phyloP scores from a whole-genome alignment of 2,113 vertebrate genomes.

The Struthidea cinerea region DNA sequence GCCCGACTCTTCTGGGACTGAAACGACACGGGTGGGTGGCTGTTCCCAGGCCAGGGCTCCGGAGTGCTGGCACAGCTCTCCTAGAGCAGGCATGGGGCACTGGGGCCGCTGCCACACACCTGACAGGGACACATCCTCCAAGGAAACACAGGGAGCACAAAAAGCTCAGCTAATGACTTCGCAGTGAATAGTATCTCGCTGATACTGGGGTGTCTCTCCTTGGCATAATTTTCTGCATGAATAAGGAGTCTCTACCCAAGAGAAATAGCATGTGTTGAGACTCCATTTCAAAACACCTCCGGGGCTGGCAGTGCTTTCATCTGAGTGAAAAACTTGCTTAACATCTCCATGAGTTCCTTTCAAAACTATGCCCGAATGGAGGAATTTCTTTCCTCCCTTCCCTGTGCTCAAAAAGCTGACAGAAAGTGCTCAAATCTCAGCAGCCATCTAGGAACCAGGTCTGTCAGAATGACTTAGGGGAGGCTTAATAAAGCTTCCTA shows the following conservation, averaged over 20 bases:
- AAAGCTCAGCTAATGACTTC: not conserved
- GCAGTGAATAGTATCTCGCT: not conserved
- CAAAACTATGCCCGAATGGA: not conserved
- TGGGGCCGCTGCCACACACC: not conserved
- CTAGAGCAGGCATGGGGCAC: not conserved
- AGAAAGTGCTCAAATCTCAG: not conserved
- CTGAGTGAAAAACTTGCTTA: not conserved
- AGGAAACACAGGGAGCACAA: not conserved
- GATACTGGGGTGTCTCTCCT: not conserved
- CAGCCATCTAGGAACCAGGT: not conserved
- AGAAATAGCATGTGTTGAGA: not conserved
- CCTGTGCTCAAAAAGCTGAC: not conserved
- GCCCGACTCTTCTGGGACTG: not conserved
- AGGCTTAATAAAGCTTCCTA: not conserved
- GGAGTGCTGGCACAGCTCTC: not conserved
- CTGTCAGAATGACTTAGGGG: not conserved
- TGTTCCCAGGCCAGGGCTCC: not conserved
- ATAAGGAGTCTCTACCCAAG: not conserved
- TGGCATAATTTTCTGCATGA: not conserved
- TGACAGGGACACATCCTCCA: not conserved
- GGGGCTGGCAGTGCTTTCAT: not conserved
- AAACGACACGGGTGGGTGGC: accelerated
- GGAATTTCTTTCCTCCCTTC: not conserved
- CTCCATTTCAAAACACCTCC: not conserved
- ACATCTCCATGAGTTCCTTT: not conserved